These are phyloP conservation scores for Mus spretus DNA, from an alignment of 2,797 vertebrate species.

Conservation along the genomic window DNA sequence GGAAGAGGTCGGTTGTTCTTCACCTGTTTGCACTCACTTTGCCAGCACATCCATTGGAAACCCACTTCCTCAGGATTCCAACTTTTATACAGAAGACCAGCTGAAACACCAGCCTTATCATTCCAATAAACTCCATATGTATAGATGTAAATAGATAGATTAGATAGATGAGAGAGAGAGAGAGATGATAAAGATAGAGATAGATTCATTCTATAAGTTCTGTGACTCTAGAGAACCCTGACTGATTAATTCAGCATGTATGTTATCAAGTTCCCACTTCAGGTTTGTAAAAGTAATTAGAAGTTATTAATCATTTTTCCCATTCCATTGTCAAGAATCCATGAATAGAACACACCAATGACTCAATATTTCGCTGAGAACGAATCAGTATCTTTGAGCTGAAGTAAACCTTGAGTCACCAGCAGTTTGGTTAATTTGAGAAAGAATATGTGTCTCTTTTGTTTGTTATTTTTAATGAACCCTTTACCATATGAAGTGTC, in stretches of 20 bases:
- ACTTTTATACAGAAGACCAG: too few species aligned
- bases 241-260: background rate
- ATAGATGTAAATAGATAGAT: too few species aligned
- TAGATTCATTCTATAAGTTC: too few species aligned
- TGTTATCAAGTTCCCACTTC: background rate
- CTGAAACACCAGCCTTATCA: too few species aligned
- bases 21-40: too few species aligned
- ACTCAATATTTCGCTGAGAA: slow-evolving; percentile 47
- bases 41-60: too few species aligned
- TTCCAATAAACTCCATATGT: too few species aligned
- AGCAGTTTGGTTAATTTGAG: background rate
- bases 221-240: too few species aligned
- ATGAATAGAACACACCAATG: background rate
- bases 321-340: slow-evolving; percentile 12
- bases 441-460: background rate
- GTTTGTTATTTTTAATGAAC: background rate
- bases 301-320: slow-evolving; percentile 34
- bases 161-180: too few species aligned
- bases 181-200: too few species aligned
- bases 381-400: background rate
- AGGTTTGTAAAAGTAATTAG: slow-evolving; percentile 48
- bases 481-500: background rate
- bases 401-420: slow-evolving; percentile 15
- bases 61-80: too few species aligned
- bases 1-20: too few species aligned